Conservation (phyloP, 2,888 invertebrate genomes). For the Brachycybe producta region DNA sequence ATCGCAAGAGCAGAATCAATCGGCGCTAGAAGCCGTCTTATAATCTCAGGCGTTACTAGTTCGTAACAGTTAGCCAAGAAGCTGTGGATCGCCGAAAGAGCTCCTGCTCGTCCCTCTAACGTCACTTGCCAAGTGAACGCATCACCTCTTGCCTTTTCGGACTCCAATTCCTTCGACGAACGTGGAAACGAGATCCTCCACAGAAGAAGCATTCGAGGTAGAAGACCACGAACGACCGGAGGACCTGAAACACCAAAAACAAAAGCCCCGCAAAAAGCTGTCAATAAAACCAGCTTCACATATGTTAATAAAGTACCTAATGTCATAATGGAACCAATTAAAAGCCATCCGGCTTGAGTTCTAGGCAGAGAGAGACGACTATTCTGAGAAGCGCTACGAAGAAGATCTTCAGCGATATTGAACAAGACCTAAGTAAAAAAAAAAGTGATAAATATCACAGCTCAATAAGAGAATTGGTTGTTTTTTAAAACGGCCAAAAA, state of each 20-base stretch:
- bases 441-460: slow-evolving; percentile 1
- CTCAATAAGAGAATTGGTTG: background rate
- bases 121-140: slow-evolving; percentile 99
- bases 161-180: slow-evolving; percentile 89
- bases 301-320: slow-evolving; percentile 46
- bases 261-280: too few relatives aligned
- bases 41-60: slow-evolving; percentile 69
- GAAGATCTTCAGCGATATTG: slow-evolving; percentile 88
- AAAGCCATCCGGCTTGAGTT: slow-evolving; percentile 93
- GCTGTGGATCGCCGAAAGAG: slow-evolving; percentile 83
- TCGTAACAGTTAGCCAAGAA: slow-evolving; percentile 82
- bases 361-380: slow-evolving; percentile 85
- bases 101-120: slow-evolving; percentile 89
- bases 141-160: slow-evolving; percentile 89
- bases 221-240: slow-evolving; percentile 76
- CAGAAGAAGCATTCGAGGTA: slow-evolving; percentile 82
- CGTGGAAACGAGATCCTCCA: slow-evolving; percentile 98
- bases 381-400: slow-evolving; percentile 92
- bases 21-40: slow-evolving; percentile 71
- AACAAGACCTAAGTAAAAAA: slow-evolving; percentile 53
- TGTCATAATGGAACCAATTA: slow-evolving; percentile 93
- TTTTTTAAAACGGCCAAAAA: background rate
- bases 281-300: background rate
- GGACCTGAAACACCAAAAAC: slow-evolving; percentile 53
- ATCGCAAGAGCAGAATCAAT: slow-evolving; percentile 92